Base-by-base conservation (phyloP, 2,888 invertebrate genomes). In the Pseudoips prasinana region DNA sequence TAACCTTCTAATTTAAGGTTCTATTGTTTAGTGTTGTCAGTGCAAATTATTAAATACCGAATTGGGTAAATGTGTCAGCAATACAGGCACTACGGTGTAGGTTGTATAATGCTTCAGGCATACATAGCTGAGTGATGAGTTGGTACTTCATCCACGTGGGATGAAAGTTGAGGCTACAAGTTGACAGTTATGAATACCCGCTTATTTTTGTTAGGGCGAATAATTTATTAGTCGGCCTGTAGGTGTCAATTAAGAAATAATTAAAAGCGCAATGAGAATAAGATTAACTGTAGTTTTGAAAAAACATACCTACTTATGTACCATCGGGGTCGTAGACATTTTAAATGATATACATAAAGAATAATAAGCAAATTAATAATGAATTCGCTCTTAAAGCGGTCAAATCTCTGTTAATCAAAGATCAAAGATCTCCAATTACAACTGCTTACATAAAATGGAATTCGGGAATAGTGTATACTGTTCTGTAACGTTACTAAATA, bases 31-130 rank as follows among this genome's bases (percentile, higher is more conserved):
- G 73, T 70, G 64, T 64, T 68, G 69, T 46, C 62, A 64, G 68
- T 62, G 61, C 64, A 73, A 80, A 78, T 83, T 71, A 80, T 81
- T 74, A 65, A 73, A 71, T 67, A 59, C 73, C 65, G 58, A 75
- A 79, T 74, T 74, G 64, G 76, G 78, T 78, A 79, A 81, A 80
- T 72, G 79, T 80, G 82, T 73, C 81, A 75, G 73, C 48, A 50
- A 63, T 65, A 49, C 37, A 48, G 52, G 60, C 58, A 63, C 53
- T 64, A 54, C 54, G 38, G 67, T 65, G 74, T 75, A 64, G 74
- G 73, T 76, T 80, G 75, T 73, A n/a, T n/a, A 80, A 75, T 54
- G 58, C 69, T 73, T 61, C 65, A 73, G 72, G 70, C 69, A 73
- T 73, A 69, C 68, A 73, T 73, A 69, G 66, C 63, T 38, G 41